Evolutionary conservation across 1,140 invertebrate genomes (phyloP).

Genomic region (Carposina sasakii): DNA sequence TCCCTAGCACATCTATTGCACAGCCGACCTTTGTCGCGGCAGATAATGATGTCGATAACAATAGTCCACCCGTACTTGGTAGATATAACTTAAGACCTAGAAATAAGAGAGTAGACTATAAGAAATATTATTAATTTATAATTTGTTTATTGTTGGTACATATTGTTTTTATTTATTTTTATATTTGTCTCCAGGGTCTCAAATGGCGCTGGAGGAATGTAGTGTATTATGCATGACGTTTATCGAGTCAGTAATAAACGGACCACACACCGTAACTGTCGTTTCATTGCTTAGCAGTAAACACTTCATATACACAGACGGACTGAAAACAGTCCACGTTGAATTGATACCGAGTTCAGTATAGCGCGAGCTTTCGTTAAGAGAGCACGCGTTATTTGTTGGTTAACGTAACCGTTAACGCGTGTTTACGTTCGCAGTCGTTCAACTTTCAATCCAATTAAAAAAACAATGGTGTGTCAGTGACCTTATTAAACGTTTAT

Average conservation of each 20-base stretch:
- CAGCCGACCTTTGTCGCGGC: too few relatives aligned
- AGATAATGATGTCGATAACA: too few relatives aligned
- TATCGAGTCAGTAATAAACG: neutral
- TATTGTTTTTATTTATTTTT: neutral
- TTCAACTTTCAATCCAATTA: slow-evolving; percentile 57
- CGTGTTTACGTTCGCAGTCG: slow-evolving; percentile 47
- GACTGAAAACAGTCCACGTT: too few relatives aligned
- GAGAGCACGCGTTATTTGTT: slow-evolving; percentile 25
- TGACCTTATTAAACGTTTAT: slow-evolving; percentile 35
- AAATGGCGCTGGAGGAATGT: neutral
- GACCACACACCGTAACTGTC: neutral
- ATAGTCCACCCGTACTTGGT: neutral
- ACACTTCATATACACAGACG: too few relatives aligned
- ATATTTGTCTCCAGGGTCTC: neutral
- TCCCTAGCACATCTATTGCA: neutral
- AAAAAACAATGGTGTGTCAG: slow-evolving; percentile 38
- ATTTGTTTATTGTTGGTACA: neutral
- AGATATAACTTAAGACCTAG: neutral
- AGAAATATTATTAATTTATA: neutral
- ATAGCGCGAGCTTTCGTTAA: slow-evolving; percentile 30
- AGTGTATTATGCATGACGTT: neutral
- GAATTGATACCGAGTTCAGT: slow-evolving; percentile 36
- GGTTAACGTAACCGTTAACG: slow-evolving; percentile 11
- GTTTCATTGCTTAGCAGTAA: too few relatives aligned
- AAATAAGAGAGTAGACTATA: neutral